Conservation (phyloP, 2,888 invertebrate species). For the Neria commutata region DNA sequence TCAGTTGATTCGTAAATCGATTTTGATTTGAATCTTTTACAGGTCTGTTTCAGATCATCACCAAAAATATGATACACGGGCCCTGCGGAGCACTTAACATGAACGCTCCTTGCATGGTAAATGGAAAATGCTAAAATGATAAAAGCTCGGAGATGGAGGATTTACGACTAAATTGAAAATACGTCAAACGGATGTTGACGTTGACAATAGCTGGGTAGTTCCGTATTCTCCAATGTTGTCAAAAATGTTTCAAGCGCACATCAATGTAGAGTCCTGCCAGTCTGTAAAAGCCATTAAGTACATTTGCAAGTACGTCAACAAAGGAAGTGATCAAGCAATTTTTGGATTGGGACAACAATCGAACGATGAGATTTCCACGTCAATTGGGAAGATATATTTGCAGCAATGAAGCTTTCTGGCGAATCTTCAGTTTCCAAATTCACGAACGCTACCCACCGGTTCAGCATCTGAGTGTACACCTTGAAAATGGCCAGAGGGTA, state of each 20-base stretch:
- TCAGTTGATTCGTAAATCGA: too few species aligned
- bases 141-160: conserved; percentile 31
- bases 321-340: conserved; percentile 12
- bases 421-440: background rate
- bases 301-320: conserved; percentile 13
- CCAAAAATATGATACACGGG: conserved; percentile 48
- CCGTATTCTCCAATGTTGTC: conserved; percentile 47
- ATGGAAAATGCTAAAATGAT: conserved; percentile 48
- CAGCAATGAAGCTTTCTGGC: background rate
- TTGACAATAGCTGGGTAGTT: conserved; percentile 51
- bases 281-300: conserved; percentile 25
- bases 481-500: too few species aligned
- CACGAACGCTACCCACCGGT: too few species aligned
- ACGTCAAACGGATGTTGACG: conserved; percentile 19
- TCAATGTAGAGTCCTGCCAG: conserved; percentile 59
- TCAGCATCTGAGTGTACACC: too few species aligned
- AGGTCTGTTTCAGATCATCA: conserved; percentile 40
- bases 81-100: conserved; percentile 43
- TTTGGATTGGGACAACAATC: background rate
- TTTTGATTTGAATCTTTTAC: too few species aligned
- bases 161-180: conserved; percentile 23
- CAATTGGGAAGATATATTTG: background rate
- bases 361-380: too few species aligned
- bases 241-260: conserved; percentile 45
- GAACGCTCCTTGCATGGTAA: conserved; percentile 48